Evolutionary conservation across 37 sponge, comb jelly and placozoan genomes (phyloP).

Genomic region (Bolinopsis microptera): DNA sequence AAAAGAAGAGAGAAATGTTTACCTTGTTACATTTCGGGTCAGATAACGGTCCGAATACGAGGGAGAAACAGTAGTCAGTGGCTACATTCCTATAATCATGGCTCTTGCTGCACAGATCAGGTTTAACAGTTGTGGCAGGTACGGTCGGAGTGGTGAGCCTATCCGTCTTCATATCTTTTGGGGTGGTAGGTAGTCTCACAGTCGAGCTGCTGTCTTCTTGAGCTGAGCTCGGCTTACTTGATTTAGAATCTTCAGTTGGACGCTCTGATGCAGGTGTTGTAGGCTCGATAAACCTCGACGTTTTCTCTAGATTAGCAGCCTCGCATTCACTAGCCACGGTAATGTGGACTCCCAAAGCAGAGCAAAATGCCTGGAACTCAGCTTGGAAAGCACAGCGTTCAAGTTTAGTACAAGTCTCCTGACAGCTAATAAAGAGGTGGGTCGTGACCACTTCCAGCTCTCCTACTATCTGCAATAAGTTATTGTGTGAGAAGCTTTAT

Average conservation of each 20-base stretch:
- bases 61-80: neutral
- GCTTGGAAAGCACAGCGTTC: neutral
- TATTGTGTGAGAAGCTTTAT: too few species aligned
- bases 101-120: neutral
- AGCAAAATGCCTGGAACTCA: neutral
- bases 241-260: neutral
- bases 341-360: neutral
- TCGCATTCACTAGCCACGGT: neutral
- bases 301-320: neutral
- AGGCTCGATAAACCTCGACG: neutral
- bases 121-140: neutral
- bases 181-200: neutral
- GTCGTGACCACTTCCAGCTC: neutral
- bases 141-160: neutral
- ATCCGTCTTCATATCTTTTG: neutral
- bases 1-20: neutral
- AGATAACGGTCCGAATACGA: neutral
- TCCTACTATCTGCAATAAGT: neutral
- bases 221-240: neutral
- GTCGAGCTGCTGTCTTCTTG: neutral
- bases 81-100: neutral
- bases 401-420: neutral
- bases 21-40: conserved; percentile 7
- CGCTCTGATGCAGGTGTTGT: neutral
- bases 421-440: neutral